Evolutionary conservation across 2,888 invertebrate genomes (phyloP), one percentile per base, ranked within the genome.

Genomic region (Agrotis clavis): DNA sequence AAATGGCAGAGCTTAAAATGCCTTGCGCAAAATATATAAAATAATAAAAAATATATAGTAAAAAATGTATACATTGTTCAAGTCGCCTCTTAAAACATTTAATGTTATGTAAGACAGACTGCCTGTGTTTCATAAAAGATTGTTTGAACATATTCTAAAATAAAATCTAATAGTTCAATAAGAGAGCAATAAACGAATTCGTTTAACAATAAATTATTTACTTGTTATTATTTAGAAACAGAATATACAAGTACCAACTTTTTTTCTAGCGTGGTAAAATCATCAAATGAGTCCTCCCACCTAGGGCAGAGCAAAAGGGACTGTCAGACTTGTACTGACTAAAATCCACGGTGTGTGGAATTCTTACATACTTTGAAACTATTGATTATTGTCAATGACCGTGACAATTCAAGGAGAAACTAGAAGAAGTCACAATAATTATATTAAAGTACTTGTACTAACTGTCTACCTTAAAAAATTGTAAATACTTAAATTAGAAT

Each of bases 131-230:
- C 4, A 51, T 47, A 41, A 78, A 1, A 16, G 30, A 19, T 74
- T 41, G 56, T 64, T 73, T 18, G 14, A 54, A 77, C 11, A 59
- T 14, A 79, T 78, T 78, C 71, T 74, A 78, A 74, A 74, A 74
- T 69, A 53, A 2, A 69, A 69, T 41, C 30, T 51, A 50, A 53
- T 77, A 64, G 21, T 50, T 35, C 3, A 63, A 19, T 75, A 71
- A 50, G 25, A 54, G 45, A 71, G 53, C 48, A 71, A 45, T 71
- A 64, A 59, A 50, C 7, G 5, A 63, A 48, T 45, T 48, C 21
- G 7, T 25, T 54, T 30, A 54, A 18, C n/a, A 25, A 68, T 2
- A 60, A 35, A 25, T 41, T 13, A 53, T 68, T 67, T 21, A n/a
- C 11, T 70, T 70, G 13, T 41, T 30, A 54, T 72, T 51, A 62